Conservation (phyloP, 2,113 vertebrate species). For the Poecilia latipinna region DNA sequence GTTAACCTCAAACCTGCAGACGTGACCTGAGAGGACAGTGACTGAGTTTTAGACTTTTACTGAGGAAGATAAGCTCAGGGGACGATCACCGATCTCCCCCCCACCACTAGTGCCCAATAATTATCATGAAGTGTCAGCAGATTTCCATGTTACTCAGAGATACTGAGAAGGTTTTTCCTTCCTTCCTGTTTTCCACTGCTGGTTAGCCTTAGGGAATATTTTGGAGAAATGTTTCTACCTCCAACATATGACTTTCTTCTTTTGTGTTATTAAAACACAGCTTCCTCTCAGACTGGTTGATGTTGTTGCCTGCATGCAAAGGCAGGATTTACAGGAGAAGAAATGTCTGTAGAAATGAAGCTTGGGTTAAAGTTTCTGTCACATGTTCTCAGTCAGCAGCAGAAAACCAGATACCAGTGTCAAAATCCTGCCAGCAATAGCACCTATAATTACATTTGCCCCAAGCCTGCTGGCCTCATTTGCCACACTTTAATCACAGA, state of each 20-base stretch:
- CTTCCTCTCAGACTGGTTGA: background rate
- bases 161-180: no score
- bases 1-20: no score
- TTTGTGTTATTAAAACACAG: background rate
- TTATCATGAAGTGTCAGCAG: no score
- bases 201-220: no score
- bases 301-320: background rate
- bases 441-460: conserved; percentile 55
- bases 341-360: background rate
- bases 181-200: no score
- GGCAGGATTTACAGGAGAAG: background rate
- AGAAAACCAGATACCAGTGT: conserved; percentile 34
- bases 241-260: background rate
- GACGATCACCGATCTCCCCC: no score
- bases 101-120: no score
- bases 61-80: no score
- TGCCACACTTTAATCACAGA: conserved; percentile 62
- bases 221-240: background rate
- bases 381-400: background rate
- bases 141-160: no score
- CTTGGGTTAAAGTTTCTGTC: background rate
- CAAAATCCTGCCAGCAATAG: conserved; percentile 46
- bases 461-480: conserved; percentile 24
- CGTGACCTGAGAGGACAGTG: no score
- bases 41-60: no score